phyloP scores from a whole-genome alignment of 2,113 vertebrate species.

The Pelodiscus sinensis region DNA sequence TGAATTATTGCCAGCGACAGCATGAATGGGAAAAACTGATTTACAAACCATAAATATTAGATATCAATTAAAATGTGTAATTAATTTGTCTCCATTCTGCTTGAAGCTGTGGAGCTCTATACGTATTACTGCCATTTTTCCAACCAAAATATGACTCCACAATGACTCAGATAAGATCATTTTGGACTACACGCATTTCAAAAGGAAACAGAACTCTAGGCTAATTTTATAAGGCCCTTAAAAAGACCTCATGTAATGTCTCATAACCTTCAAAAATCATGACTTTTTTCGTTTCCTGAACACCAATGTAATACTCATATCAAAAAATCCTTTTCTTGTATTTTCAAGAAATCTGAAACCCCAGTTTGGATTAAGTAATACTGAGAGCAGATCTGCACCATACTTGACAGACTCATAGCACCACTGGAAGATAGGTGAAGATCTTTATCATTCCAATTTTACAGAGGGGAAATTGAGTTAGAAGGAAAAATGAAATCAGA shows the following conservation, averaged over 20 bases:
- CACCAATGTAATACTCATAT: neutral
- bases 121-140: neutral
- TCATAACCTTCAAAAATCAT: neutral
- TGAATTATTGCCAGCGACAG: neutral
- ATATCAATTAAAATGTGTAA: neutral
- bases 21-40: neutral
- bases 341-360: constrained; percentile 1
- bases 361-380: constrained; percentile 19
- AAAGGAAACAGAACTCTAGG: neutral
- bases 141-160: neutral
- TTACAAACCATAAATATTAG: neutral
- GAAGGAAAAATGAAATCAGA: neutral
- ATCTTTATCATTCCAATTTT: neutral
- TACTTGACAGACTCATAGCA: neutral
- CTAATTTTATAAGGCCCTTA: neutral
- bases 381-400: neutral
- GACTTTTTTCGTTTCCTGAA: neutral
- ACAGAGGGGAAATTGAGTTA: neutral
- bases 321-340: neutral
- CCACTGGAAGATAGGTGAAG: constrained; percentile 3
- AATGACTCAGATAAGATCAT: neutral
- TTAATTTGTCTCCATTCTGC: neutral
- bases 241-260: neutral
- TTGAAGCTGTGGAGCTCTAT: neutral
- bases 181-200: neutral